Percentiles rank a stretch among this genome's conserved stretches.
Evolutionary conservation across 2,797 vertebrate genomes (phyloP).

Genomic region (Scomberomorus guttatus): DNA sequence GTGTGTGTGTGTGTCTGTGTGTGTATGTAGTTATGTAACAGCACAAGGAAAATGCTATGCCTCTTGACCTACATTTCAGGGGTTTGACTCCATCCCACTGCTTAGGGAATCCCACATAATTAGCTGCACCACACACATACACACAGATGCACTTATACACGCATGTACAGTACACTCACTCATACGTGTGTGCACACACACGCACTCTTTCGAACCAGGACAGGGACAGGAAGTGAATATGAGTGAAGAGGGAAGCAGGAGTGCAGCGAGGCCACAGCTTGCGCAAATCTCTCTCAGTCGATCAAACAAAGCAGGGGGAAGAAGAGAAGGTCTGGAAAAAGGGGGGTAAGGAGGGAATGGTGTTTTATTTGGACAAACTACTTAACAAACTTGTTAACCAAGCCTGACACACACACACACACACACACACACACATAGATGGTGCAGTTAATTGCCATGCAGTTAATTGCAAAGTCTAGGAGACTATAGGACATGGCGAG

Average conservation of each 20-base stretch:
- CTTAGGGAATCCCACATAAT: conserved; percentile 67
- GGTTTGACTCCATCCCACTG: conserved; percentile 44
- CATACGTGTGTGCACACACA: neutral
- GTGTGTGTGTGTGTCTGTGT: conserved; percentile 5
- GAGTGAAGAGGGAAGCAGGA: conserved; percentile 8
- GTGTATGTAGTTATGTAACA: conserved; percentile 64
- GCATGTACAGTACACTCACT: neutral
- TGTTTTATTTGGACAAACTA: conserved; percentile 38
- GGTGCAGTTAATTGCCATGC: conserved; percentile 38
- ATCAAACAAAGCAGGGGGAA: conserved; percentile 28
- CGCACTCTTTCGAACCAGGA: too few species aligned
- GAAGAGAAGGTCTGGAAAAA: conserved; percentile 12
- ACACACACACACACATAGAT: conserved; percentile 36
- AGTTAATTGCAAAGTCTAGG: conserved; percentile 44
- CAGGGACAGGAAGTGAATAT: conserved; percentile 40
- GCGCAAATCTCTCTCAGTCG: conserved; percentile 33
- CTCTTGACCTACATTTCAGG: conserved; percentile 73
- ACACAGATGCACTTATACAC: neutral
- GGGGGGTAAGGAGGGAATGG: conserved; percentile 31
- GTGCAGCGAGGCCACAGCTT: conserved; percentile 42
- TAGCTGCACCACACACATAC: conserved; percentile 8
- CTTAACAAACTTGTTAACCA: conserved; percentile 38
- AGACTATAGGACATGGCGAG: conserved; percentile 9
- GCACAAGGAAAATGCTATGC: conserved; percentile 39
- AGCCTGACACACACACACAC: conserved; percentile 8